Evolutionary conservation across 2,797 vertebrate genomes (phyloP).

Genomic region (Phataginus tricuspis): DNA sequence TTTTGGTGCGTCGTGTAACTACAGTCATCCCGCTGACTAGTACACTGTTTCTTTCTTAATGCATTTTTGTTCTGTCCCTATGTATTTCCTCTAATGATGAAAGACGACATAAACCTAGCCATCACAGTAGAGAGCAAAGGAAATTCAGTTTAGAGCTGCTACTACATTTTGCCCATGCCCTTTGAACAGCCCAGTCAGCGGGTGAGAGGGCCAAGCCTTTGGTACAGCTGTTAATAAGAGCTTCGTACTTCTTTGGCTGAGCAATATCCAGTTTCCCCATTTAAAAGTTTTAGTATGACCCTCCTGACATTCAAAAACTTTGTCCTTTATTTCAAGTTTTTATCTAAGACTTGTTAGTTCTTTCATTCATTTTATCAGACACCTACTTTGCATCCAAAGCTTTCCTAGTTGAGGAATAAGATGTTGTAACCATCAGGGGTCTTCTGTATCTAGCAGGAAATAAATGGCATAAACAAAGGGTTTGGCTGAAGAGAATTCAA

Average conservation of each 20-base stretch:
- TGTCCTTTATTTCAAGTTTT: constrained; percentile 40
- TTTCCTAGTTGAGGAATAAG: constrained; percentile 11
- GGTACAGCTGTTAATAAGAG: neutral
- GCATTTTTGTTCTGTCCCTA: constrained; percentile 15
- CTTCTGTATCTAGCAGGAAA: neutral
- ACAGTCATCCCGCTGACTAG: constrained; percentile 16
- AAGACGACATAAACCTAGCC: neutral
- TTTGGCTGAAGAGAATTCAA: neutral
- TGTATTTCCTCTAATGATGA: constrained; percentile 7
- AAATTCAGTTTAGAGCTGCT: neutral
- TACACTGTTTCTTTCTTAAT: constrained; percentile 16
- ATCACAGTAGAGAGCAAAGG: neutral
- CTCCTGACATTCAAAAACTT: neutral
- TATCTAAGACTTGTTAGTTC: neutral
- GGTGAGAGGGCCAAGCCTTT: neutral
- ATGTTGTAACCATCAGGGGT: neutral
- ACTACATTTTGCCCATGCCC: constrained; percentile 4
- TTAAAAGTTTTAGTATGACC: constrained; percentile 35
- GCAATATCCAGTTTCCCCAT: neutral
- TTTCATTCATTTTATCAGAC: neutral
- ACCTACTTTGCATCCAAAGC: neutral
- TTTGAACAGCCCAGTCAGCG: constrained; percentile 3
- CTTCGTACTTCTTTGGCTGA: neutral
- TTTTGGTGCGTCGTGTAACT: neutral
- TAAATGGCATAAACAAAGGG: neutral